Conservation (phyloP, 1,140 invertebrate species). For the Asobara japonica region DNA sequence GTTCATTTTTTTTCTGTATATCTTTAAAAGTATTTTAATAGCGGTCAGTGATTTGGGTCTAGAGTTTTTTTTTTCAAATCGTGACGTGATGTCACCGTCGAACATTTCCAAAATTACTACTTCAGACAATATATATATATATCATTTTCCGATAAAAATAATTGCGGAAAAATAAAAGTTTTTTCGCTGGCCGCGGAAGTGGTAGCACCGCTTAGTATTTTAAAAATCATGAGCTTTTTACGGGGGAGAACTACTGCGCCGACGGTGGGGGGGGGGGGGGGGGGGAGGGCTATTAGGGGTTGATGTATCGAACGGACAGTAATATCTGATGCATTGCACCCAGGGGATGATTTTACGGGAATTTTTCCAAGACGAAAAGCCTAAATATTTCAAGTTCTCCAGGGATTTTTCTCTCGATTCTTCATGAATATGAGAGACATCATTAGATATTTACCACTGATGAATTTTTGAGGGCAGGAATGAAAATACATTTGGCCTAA, state of each 20-base stretch:
- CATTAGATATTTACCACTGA: background rate
- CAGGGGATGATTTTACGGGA: background rate
- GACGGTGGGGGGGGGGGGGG: background rate
- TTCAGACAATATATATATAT: too few relatives aligned
- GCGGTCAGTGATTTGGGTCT: background rate
- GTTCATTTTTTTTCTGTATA: background rate
- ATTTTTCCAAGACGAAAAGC: background rate
- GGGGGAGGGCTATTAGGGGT: background rate
- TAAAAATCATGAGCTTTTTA: background rate
- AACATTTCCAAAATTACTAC: too few relatives aligned
- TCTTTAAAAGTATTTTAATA: background rate
- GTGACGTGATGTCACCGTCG: too few relatives aligned
- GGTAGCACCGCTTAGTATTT: too few relatives aligned
- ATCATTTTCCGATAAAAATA: too few relatives aligned
- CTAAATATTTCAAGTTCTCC: background rate
- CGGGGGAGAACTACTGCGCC: too few relatives aligned
- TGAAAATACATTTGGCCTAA: background rate
- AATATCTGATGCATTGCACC: background rate
- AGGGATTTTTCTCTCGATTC: conserved; percentile 3
- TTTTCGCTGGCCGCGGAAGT: too few relatives aligned
- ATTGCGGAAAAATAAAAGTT: too few relatives aligned
- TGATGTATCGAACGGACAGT: background rate
- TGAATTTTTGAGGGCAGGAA: background rate
- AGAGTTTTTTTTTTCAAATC: background rate
- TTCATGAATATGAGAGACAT: background rate